These are phyloP conservation scores for Myrmophylax atrothorax DNA, from an alignment of 2,113 vertebrate species.

Conservation along the genomic window DNA sequence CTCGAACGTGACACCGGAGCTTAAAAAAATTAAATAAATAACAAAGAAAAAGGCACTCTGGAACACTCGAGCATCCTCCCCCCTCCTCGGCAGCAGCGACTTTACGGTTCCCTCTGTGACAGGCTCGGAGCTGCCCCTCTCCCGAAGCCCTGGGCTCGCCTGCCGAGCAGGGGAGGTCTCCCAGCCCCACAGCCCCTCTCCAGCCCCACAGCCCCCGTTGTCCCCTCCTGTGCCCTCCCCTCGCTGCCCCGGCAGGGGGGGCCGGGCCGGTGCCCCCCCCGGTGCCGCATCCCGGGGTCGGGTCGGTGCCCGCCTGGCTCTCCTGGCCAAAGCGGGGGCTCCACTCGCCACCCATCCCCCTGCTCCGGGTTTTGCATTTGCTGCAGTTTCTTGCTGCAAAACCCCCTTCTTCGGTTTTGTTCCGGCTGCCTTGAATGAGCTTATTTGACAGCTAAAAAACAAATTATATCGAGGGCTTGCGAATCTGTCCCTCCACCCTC, in stretches of 20 bases:
- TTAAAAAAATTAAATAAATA: neutral
- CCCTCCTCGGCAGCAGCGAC: neutral
- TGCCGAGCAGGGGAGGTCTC: neutral
- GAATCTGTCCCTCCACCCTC: conserved; percentile 28
- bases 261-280: neutral
- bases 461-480: conserved; percentile 17
- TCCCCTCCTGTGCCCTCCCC: neutral
- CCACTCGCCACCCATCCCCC: neutral
- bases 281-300: too few relatives aligned
- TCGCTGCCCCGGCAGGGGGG: neutral
- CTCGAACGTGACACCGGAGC: neutral
- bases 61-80: neutral
- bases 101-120: accelerated
- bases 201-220: accelerated
- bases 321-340: neutral
- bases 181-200: neutral
- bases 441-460: conserved; percentile 39
- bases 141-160: neutral
- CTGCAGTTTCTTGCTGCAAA: conserved; percentile 38
- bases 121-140: neutral
- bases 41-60: neutral
- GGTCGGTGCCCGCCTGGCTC: neutral
- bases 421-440: conserved; percentile 44
- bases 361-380: neutral
- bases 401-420: neutral